Evolutionary conservation across 2,888 invertebrate genomes (phyloP), one percentile per base, ranked within the genome.

Genomic region (Amorpha juglandis): DNA sequence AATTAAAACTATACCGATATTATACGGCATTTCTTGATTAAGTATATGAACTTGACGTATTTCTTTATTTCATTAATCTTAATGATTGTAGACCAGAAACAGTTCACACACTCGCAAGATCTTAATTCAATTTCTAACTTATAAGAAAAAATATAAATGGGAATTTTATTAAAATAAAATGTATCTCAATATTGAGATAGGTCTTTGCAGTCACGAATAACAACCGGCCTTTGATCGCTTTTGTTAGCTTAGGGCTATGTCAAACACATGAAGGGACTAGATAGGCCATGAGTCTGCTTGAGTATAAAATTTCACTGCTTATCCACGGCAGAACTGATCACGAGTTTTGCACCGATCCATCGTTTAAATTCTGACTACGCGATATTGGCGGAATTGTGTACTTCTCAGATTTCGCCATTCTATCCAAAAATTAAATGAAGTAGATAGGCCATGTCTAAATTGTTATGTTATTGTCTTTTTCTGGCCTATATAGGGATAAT

Each of bases 211-310:
- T n/a, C 6, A 33, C 6, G 16, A 8, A 27, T 52, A 35, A 8
- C 38, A 19, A 50, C 0, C 16, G 4, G 35, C 16, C 35, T 55
- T 35, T 35, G 4, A 9, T 16, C 55, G 33, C 19, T 55, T 38
- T 16, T 55, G 55, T 55, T 55, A 55, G 55, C 35, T 55, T 55
- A 55, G 55, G 55, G 16, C 8, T 55, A 38, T 55, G 38, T 38
- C 11, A 35, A 55, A 35, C 38, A 35, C 16, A n/a, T 38, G 38
- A 35, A 19, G 9, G 33, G 16, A 38, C 16, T 55, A 35, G 38
- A 38, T 55, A 16, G 38, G 35, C 35, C 12, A 55, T 48, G 48
- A 6, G n/a, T n/a, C n/a, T n/a, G n/a, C 11, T 42, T 6, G 35
- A 35, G 7, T 6, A 35, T 35, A 35, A 7, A 35, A n/a, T n/a